phyloP scores from a whole-genome alignment of 2,113 vertebrate genomes.

The Pica pica region DNA sequence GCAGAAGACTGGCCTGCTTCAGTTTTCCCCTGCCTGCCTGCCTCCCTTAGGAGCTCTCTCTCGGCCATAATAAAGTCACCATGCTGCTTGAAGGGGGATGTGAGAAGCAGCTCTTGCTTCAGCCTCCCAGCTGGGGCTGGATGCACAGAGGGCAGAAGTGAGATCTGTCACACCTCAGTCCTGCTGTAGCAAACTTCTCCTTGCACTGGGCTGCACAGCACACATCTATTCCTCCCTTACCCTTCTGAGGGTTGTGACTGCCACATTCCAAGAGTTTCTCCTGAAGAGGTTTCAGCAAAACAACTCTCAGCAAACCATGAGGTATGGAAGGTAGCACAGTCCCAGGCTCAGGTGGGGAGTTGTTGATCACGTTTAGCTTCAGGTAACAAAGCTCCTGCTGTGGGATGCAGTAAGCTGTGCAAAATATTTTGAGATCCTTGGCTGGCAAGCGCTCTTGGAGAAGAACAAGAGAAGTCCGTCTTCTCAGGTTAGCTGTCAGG shows the following conservation, averaged over 20 bases:
- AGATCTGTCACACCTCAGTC: not conserved
- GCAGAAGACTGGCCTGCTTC: fast-evolving
- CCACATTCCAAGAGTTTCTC: not conserved
- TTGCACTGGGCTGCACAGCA: not conserved
- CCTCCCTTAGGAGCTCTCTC: not conserved
- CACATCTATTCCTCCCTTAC: not conserved
- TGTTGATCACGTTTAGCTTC: not conserved
- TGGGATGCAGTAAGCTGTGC: not conserved
- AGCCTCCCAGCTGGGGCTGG: not conserved
- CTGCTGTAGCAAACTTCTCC: not conserved
- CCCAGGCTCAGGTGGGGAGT: not conserved
- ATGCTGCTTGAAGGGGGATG: fast-evolving
- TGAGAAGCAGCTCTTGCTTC: not conserved
- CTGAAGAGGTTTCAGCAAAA: not conserved
- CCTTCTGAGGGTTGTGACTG: not conserved
- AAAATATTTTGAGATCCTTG: not conserved
- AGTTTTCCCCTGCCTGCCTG: not conserved
- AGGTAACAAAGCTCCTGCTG: not conserved
- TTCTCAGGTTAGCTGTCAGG: not conserved
- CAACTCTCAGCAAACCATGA: not conserved
- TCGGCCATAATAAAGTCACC: not conserved
- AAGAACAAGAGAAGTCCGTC: not conserved
- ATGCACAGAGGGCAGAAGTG: not conserved
- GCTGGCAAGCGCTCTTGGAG: not conserved
- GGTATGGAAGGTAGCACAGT: not conserved